A percentile compares a stretch with the other conserved stretches of the same genome.
Conservation (phyloP, 2,888 invertebrate genomes). For the Patella caerulea region DNA sequence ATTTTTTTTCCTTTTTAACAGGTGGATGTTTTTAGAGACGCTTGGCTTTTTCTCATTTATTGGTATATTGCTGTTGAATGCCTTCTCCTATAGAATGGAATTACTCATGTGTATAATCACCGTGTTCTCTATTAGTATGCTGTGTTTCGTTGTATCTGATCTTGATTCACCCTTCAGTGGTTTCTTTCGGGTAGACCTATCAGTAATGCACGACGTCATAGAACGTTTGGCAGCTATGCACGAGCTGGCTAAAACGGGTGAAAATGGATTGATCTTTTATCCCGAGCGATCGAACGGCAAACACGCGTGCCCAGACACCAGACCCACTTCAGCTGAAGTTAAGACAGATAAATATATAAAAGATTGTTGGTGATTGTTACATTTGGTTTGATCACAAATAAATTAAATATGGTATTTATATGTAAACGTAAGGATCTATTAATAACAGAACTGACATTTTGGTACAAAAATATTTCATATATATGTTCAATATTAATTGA, state of each 20-base stretch:
- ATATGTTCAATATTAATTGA: too few relatives aligned
- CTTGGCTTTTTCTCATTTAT: conserved; percentile 62
- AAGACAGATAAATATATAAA: not conserved
- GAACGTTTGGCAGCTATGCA: conserved; percentile 45
- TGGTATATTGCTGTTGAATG: conserved; percentile 55
- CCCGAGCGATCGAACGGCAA: conserved; percentile 21
- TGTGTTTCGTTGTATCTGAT: conserved; percentile 59
- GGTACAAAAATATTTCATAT: too few relatives aligned
- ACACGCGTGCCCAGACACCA: not conserved
- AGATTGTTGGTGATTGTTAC: conserved; percentile 2
- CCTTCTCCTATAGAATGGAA: conserved; percentile 56
- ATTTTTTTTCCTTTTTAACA: conserved; percentile 25
- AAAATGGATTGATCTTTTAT: conserved; percentile 31
- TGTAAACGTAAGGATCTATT: too few relatives aligned
- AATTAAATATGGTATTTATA: not conserved
- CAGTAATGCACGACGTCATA: conserved; percentile 51
- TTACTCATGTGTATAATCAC: conserved; percentile 62
- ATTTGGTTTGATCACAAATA: not conserved
- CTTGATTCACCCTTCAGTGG: conserved; percentile 58
- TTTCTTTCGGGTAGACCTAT: conserved; percentile 59
- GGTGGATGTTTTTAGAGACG: conserved; percentile 62
- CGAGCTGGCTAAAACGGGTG: conserved; percentile 37
- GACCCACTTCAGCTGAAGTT: not conserved
- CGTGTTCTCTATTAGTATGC: conserved; percentile 62
- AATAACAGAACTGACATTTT: too few relatives aligned